These are phyloP conservation scores for Xenops minutus DNA, from an alignment of 2,797 vertebrate genomes.

Conservation along the genomic window DNA sequence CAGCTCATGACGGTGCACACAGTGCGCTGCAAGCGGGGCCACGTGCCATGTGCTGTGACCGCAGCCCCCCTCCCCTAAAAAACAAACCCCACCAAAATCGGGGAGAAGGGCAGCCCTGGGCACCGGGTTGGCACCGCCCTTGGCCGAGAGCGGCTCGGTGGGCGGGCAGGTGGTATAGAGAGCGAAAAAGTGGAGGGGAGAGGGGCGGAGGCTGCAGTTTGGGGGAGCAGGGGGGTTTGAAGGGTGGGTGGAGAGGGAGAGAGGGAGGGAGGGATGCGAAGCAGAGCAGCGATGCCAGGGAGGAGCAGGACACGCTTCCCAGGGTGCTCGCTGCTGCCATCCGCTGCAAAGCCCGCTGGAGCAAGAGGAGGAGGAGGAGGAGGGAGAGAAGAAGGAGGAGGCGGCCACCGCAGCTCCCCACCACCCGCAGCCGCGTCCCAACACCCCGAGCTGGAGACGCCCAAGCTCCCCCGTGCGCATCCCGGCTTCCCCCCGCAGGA, in stretches of 20 bases:
- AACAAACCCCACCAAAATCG: fast-evolving
- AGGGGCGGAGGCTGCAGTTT: fast-evolving
- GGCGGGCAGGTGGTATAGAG: neutral
- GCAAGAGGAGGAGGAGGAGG: neutral
- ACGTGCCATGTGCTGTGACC: neutral
- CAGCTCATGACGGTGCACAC: neutral
- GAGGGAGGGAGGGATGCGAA: neutral
- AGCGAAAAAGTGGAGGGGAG: neutral
- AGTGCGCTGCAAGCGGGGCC: neutral
- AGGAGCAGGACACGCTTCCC: conserved; percentile 27
- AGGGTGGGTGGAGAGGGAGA: neutral
- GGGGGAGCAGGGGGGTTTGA: neutral
- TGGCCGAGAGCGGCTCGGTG: neutral
- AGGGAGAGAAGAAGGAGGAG: neutral
- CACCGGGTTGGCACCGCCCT: neutral
- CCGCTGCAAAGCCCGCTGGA: neutral
- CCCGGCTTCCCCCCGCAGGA: neutral
- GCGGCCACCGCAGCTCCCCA: neutral
- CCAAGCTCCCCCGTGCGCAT: neutral
- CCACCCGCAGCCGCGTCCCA: neutral
- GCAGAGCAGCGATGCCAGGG: neutral
- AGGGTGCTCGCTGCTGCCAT: conserved; percentile 46
- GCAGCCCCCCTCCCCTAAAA: neutral
- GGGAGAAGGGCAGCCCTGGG: neutral
- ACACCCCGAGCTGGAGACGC: neutral